Base-by-base conservation (phyloP, 2,888 invertebrate species). In the Orthosia incerta region DNA sequence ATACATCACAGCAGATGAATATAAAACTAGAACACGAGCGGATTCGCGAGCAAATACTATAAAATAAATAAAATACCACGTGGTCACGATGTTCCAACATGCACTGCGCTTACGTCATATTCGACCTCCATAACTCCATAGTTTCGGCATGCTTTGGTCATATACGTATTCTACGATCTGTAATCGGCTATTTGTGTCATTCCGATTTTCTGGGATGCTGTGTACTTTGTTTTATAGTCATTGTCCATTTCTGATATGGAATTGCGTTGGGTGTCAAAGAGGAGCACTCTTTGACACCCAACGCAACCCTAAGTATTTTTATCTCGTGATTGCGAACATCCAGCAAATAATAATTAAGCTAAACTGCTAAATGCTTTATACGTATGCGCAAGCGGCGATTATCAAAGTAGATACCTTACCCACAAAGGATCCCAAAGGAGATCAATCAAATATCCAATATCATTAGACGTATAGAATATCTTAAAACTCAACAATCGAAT, bases 101-200 rank as follows among this genome's bases (percentile, higher is more conserved):
- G 86, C 86, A 86, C 79, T 81, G 79, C 51, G 78, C 86, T 90
- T 90, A 89, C 92, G 93, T 93, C 93, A 93, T 77, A 78, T 48
- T 56, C 86, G 90, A 90, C 92, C 91, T 91, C 91, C 89, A 86
- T 88, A 76, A 71, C 69, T 69, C 53, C 55, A 77, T 60, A 77
- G 60, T 80, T 80, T 80, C 67, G 66, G 65, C 16, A 45, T 76
- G 74, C 60, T 73, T 79, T 74, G 74, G 65, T 85, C 75, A 74
- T 68, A 53, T 71, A 79, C 78, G 71, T 80, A 83, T 88, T 89
- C 89, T 88, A 90, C 88, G 86, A 91, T 66, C 48, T 71, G 48
- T 57, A 61, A 74, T 59, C 71, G 74, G 74, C 55, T 80, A 76
- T 82, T 74, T 66, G 74, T 72, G 23, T 82, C 46, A 74, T 79